Evolutionary conservation across 1,140 invertebrate species (phyloP).

Genomic region (Penaeus indicus): DNA sequence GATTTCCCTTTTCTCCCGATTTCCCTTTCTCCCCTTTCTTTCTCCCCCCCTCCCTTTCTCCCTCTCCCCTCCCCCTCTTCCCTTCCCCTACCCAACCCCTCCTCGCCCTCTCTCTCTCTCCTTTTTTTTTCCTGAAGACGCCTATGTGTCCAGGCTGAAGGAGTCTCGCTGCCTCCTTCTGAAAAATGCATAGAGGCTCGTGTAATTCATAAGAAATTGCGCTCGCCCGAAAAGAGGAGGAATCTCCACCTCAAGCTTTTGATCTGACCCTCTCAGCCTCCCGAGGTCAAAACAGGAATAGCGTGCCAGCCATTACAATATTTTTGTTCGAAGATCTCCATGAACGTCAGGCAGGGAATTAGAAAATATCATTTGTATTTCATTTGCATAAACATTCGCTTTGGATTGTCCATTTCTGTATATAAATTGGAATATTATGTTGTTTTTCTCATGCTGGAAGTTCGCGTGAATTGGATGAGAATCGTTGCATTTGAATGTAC

Average conservation of each 20-base stretch:
- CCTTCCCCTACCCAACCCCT: neutral
- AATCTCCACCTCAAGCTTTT: conserved; percentile 1
- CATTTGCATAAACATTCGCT: conserved; percentile 64
- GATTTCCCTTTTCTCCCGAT: neutral
- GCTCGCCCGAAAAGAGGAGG: neutral
- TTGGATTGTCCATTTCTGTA: conserved; percentile 64
- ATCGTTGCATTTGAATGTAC: conserved; percentile 63
- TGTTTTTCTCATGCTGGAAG: conserved; percentile 60
- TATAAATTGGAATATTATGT: conserved; percentile 64
- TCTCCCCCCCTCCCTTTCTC: neutral
- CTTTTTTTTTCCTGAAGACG: too few species aligned
- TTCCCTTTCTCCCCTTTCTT: neutral
- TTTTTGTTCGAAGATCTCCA: conserved; percentile 58
- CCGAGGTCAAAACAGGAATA: conserved; percentile 10
- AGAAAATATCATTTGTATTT: conserved; percentile 64
- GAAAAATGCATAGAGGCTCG: neutral
- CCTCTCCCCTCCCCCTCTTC: neutral
- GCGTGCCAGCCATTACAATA: conserved; percentile 54
- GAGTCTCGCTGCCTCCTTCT: too few species aligned
- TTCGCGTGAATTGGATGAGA: conserved; percentile 62
- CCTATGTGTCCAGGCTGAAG: too few species aligned
- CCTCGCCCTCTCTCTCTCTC: neutral
- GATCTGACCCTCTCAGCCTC: conserved; percentile 19
- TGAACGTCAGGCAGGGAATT: conserved; percentile 62
- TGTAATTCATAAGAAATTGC: conserved; percentile 15